phyloP scores from a whole-genome alignment of 1,140 invertebrate genomes.

The Sycophila sp. region DNA sequence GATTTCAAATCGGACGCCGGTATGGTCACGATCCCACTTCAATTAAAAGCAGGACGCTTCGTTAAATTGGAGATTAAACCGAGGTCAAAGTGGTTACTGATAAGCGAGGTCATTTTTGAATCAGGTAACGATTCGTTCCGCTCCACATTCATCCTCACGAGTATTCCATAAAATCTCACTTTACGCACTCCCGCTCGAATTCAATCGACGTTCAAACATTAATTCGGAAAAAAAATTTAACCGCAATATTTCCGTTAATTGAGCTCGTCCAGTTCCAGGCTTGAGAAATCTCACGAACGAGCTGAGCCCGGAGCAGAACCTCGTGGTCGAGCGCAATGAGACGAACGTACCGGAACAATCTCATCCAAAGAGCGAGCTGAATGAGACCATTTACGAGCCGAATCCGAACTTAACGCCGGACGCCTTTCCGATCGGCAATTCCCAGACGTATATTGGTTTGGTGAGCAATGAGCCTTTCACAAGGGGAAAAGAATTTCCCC shows the following conservation, averaged over 20 bases:
- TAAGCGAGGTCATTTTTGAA: slow-evolving; percentile 86
- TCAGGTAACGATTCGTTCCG: slow-evolving; percentile 68
- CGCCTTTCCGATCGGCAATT: slow-evolving; percentile 73
- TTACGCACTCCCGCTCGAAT: no score
- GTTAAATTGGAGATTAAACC: slow-evolving; percentile 83
- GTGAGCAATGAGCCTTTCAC: neutral
- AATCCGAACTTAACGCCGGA: slow-evolving; percentile 69
- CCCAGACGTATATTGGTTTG: slow-evolving; percentile 77
- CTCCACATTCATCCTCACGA: neutral
- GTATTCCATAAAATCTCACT: no score
- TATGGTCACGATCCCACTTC: slow-evolving; percentile 77
- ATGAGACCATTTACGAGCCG: slow-evolving; percentile 56
- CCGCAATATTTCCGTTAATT: no score
- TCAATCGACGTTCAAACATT: no score
- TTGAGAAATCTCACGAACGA: slow-evolving; percentile 63
- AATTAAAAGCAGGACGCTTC: slow-evolving; percentile 79
- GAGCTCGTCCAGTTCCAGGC: slow-evolving; percentile 54
- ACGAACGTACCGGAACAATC: slow-evolving; percentile 43
- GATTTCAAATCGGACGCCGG: slow-evolving; percentile 74
- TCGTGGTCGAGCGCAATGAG: slow-evolving; percentile 48
- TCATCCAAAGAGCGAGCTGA: slow-evolving; percentile 43
- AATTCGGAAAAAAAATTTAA: no score
- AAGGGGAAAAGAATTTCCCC: no score
- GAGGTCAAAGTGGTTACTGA: slow-evolving; percentile 86
- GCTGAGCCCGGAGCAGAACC: slow-evolving; percentile 60